Evolutionary conservation across 2,113 vertebrate species (phyloP).

Genomic region (Myotis brandtii): DNA sequence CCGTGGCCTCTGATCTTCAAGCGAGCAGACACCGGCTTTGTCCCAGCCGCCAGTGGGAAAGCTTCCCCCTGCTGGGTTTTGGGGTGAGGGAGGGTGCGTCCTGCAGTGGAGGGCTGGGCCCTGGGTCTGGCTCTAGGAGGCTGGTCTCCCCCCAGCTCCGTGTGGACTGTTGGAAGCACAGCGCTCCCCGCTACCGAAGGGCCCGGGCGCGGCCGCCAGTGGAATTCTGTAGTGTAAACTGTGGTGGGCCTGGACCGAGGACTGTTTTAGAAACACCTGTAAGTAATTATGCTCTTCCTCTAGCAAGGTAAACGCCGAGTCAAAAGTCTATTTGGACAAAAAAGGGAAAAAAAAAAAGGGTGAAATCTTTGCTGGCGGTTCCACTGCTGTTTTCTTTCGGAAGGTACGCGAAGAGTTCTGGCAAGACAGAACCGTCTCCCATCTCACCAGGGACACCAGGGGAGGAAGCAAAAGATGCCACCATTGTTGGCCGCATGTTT

Average conservation of each 20-base stretch:
- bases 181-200: constrained; percentile 77
- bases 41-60: constrained; percentile 36
- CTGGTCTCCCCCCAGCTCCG: constrained; percentile 76
- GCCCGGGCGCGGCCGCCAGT: constrained; percentile 80
- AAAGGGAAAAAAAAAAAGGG: constrained; percentile 65
- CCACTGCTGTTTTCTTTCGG: constrained; percentile 49
- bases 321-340: constrained; percentile 72
- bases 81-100: background rate
- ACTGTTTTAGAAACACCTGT: constrained; percentile 82
- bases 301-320: constrained; percentile 81
- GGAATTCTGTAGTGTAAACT: constrained; percentile 84
- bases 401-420: constrained; percentile 79
- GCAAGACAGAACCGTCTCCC: constrained; percentile 53
- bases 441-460: constrained; percentile 68
- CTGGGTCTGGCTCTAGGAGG: constrained; percentile 68
- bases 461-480: constrained; percentile 62
- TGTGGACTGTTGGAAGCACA: constrained; percentile 67
- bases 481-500: constrained; percentile 54
- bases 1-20: constrained; percentile 66
- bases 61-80: background rate
- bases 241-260: constrained; percentile 83
- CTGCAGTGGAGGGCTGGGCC: background rate
- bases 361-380: constrained; percentile 71
- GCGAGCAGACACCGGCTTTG: background rate
- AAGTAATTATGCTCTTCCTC: constrained; percentile 81